Conservation (phyloP, 1,140 invertebrate genomes). For the Homalodisca vitripennis region DNA sequence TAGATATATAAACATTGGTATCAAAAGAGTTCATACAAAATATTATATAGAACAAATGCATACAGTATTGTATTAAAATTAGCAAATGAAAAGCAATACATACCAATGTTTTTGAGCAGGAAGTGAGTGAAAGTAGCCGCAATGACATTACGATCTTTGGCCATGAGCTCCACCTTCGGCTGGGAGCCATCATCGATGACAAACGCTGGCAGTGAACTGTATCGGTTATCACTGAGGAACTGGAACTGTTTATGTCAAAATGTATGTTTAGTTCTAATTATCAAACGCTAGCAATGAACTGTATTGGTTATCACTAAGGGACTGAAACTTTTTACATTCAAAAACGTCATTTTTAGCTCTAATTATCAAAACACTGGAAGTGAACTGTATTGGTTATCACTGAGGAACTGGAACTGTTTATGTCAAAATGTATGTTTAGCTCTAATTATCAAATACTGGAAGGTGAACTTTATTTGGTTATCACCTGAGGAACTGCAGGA, state of each 20-base stretch:
- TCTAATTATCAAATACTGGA: no score
- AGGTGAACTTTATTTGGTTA: no score
- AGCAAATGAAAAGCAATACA: conserved; percentile 25
- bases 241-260: no score
- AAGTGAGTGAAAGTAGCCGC: conserved; percentile 91
- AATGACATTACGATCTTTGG: conserved; percentile 83
- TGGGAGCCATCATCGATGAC: conserved; percentile 90
- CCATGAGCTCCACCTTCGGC: conserved; percentile 76
- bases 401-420: conserved; percentile 61
- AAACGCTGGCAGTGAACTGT: conserved; percentile 55
- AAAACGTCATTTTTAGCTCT: no score
- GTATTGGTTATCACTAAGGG: no score
- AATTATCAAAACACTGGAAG: conserved; percentile 61
- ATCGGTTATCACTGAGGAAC: conserved; percentile 52
- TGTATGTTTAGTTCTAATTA: no score
- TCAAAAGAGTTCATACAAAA: neutral
- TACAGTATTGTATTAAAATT: conserved; percentile 15
- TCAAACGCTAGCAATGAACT: no score
- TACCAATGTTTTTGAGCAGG: conserved; percentile 88
- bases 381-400: conserved; percentile 49
- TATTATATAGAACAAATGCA: neutral
- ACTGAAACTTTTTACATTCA: no score
- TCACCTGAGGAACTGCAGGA: conserved; percentile 56
- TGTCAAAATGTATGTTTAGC: no score
- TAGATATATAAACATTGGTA: neutral